Evolutionary conservation across 1,140 invertebrate species (phyloP).

Genomic region (Mactra quadrangularis): DNA sequence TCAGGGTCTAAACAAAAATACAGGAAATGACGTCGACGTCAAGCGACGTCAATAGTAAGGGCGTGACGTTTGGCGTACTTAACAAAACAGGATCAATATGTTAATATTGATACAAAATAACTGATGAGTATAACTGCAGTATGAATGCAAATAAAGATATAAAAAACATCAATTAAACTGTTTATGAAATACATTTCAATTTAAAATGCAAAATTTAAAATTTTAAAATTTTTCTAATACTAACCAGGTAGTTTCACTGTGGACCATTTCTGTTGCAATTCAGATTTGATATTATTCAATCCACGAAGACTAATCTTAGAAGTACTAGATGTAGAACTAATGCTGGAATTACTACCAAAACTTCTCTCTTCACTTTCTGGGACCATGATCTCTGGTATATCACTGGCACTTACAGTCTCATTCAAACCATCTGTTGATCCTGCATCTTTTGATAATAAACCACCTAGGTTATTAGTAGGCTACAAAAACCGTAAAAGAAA

Average conservation of each 20-base stretch:
- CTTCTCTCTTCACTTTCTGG: constrained; percentile 8
- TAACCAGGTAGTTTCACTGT: constrained; percentile 35
- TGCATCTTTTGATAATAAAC: constrained; percentile 21
- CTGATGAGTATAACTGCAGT: no score
- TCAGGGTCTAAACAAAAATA: no score
- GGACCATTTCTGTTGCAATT: constrained; percentile 33
- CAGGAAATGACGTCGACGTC: no score
- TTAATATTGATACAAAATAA: no score
- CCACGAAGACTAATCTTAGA: neutral
- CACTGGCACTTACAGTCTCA: neutral
- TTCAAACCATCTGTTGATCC: neutral
- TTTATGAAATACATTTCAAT: no score
- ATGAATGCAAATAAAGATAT: no score
- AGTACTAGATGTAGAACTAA: constrained; percentile 7
- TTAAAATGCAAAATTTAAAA: no score
- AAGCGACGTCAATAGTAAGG: no score
- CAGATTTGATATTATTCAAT: constrained; percentile 37
- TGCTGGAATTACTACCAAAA: constrained; percentile 11
- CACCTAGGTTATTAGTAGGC: constrained; percentile 29
- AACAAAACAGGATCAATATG: no score
- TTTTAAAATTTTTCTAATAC: no score
- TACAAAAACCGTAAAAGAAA: constrained; percentile 4
- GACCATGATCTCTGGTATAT: constrained; percentile 44
- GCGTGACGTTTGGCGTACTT: no score
- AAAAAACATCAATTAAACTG: no score